Evolutionary conservation across 2,888 invertebrate genomes (phyloP).

Genomic region (Yponomeuta evonymella): DNA sequence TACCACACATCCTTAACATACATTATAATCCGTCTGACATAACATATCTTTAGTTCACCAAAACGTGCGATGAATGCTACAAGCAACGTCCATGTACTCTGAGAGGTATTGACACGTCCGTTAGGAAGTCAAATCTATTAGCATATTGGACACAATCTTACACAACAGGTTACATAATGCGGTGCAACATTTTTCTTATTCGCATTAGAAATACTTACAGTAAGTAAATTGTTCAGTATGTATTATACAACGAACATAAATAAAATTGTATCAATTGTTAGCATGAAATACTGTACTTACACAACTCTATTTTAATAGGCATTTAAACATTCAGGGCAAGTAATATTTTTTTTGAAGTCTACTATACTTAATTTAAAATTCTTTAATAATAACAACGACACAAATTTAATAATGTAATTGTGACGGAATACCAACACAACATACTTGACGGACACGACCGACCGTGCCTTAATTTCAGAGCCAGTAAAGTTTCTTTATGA

Average conservation of each 20-base stretch:
- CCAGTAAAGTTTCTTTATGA: background rate
- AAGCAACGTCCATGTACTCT: conserved; percentile 22
- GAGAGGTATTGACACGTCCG: conserved; percentile 51
- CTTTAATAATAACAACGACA: background rate
- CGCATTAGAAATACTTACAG: conserved; percentile 21
- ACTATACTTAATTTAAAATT: too few species aligned
- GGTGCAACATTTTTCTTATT: conserved; percentile 51
- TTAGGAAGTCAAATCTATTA: conserved; percentile 65
- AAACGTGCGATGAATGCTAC: conserved; percentile 6
- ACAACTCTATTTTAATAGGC: too few species aligned
- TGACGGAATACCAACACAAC: background rate
- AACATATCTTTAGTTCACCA: background rate
- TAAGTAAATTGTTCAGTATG: too few species aligned
- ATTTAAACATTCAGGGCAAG: too few species aligned
- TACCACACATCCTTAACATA: background rate
- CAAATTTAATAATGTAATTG: background rate
- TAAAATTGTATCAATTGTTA: too few species aligned
- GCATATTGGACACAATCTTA: conserved; percentile 55
- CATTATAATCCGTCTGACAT: background rate
- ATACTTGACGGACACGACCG: background rate
- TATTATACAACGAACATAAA: too few species aligned
- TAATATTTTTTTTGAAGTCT: too few species aligned
- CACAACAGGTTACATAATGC: conserved; percentile 54
- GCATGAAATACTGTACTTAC: too few species aligned
- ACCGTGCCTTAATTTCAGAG: background rate